Base-by-base conservation (phyloP, 1,140 invertebrate genomes). In the Pogonognathellus flavescens region DNA sequence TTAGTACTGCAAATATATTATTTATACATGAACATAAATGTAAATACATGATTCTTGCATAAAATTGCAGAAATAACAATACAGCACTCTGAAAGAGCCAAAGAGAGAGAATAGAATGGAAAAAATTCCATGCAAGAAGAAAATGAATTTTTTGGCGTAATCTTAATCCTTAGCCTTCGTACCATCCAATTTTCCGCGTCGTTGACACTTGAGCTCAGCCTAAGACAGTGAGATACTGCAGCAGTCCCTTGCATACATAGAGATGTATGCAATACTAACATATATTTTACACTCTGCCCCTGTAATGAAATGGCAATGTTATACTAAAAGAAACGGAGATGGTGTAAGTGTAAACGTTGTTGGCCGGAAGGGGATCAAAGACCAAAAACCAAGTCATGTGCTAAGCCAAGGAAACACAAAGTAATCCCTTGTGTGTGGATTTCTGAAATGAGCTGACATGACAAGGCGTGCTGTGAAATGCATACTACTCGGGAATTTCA, bases 121-220 rank as follows among this genome's bases (percentile, higher is more conserved):
- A 25, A 70, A 31, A 25, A 31, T 13, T 0, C 22, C 10, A 25
- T 11, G 22, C 25, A 41, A 22, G 11, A 55, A 55, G 53, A 14
- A 55, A 62, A 62, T 62, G 59, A 62, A 62, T 62, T 62, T 57
- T 57, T 18, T 20, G 59, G n/a, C 8, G 13, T 9, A 62, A 20
- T 62, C 59, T 62, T 62, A 55, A 62, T 62, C 18, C 59, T 62
- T 76, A 76, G 70, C 70, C 70, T 76, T 76, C 70, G 70, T 76
- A 31, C 70, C 70, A 76, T 76, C 70, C 70, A 76, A 76, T 76
- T 76, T 76, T 76, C 70, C 70, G 70, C 70, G 70, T 76, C 31
- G 70, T 76, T 76, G 70, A 76, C 70, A 76, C 70, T 76, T 31
- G 70, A 76, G 70, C 70, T 31, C 41, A 76, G 5, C 6, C 62